Evolutionary conservation across 2,113 vertebrate species (phyloP).

Genomic region (Bujurquina vittata): DNA sequence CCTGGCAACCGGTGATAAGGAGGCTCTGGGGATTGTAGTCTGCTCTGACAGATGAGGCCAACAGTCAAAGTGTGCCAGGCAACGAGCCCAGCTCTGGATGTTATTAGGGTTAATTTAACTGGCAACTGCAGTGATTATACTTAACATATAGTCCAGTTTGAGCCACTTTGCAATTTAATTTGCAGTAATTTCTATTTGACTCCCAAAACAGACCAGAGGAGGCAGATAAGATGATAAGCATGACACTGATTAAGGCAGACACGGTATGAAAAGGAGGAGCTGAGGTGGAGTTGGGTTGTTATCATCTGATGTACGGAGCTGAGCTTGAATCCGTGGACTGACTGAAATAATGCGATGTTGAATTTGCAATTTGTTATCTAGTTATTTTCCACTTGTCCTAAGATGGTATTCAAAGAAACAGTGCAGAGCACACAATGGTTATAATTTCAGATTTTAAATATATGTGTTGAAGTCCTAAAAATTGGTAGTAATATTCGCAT

Average conservation of each 20-base stretch:
- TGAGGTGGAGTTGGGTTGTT: not conserved
- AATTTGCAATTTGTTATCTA: too few relatives aligned
- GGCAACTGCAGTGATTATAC: not conserved
- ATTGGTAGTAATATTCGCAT: too few relatives aligned
- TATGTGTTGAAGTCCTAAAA: not conserved
- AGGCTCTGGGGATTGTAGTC: conserved; percentile 24
- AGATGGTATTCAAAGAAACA: not conserved
- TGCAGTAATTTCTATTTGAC: not conserved
- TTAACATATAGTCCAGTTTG: not conserved
- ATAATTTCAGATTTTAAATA: not conserved
- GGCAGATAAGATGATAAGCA: not conserved
- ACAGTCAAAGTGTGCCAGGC: conserved; percentile 13
- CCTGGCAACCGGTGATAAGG: conserved; percentile 43
- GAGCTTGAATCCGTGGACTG: not conserved
- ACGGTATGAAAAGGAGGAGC: not conserved
- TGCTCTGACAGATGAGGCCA: conserved; percentile 12
- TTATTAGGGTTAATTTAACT: not conserved
- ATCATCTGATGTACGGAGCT: not conserved
- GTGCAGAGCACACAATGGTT: not conserved
- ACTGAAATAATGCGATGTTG: not conserved
- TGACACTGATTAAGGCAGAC: not conserved
- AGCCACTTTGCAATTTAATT: not conserved
- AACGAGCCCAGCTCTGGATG: not conserved
- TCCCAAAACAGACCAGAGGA: not conserved
- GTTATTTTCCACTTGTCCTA: not conserved